Evolutionary conservation across 2,797 vertebrate species (phyloP), one percentile per base, ranked within the genome.

Genomic region (Paedocypris micromegethes): DNA sequence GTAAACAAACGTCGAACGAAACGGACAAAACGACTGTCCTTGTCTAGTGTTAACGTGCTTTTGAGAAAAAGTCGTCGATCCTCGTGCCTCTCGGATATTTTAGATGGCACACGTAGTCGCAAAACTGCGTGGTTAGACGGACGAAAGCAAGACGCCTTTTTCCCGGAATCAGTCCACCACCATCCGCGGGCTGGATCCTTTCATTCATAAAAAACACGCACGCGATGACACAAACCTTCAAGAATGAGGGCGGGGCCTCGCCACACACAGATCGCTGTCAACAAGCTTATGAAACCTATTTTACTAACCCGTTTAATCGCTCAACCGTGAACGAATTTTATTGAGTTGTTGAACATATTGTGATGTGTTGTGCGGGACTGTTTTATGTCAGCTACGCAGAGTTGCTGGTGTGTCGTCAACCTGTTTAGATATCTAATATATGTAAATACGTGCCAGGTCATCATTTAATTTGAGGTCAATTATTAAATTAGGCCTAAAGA

Each of bases 181-280:
- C 82, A 86, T 89, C 91, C 82, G 79, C 83, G 86, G 85, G 86
- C 80, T 91, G 91, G 93, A 94, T 95, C 94, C 92, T 95, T 95
- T 97, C 96, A 97, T 98, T 97, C 95, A 98, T 95, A 97, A 98
- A 91, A 98, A 96, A 97, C 91, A 92, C 89, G 64, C 64, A 92
- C 90, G 92, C 86, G 82, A 86, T 97, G 93, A 96, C 92, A 91
- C 93, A 89, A 95, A 81, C 78, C 2, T 58, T 4, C 75, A 90
- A 88, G 88, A 90, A 91, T 90, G 89, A 84, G 79, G 90, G 89
- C 88, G 90, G 89, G 72, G 76, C 81, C 4, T 72, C 72, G 49
- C 81, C 82, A 80, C 85, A 72, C 81, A 76, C 42, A 52, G 23
- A 64, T 45, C 9, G 46, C 64, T 61, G 76, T 77, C 70, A 75